Conservation (phyloP, 2,888 invertebrate genomes). For the Spodoptera exigua region DNA sequence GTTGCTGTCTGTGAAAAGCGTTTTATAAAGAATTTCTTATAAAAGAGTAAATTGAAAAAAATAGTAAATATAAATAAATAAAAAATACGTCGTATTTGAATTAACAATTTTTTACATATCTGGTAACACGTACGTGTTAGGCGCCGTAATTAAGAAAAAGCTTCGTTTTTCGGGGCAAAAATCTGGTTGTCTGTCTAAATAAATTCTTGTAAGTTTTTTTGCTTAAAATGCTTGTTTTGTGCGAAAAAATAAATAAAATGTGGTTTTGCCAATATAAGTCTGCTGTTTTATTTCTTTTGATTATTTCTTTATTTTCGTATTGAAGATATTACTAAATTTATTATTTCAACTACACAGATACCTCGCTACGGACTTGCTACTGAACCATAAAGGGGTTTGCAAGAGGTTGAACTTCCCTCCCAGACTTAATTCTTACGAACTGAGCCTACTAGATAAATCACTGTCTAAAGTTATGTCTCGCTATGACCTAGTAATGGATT, state of each 20-base stretch:
- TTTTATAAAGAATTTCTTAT: constrained; percentile 15
- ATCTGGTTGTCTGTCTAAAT: too few species aligned
- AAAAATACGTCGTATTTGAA: constrained; percentile 18
- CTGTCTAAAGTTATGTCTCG: constrained; percentile 55
- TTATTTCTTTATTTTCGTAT: neutral
- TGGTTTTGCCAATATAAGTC: constrained; percentile 5
- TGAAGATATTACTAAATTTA: neutral
- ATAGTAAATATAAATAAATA: constrained; percentile 33
- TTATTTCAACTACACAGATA: constrained; percentile 62
- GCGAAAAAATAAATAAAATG: constrained; percentile 28
- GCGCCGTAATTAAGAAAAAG: too few species aligned
- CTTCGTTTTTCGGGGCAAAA: too few species aligned
- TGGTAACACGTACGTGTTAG: too few species aligned
- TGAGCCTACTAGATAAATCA: constrained; percentile 65
- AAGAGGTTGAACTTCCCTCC: constrained; percentile 69
- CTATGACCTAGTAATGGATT: constrained; percentile 63
- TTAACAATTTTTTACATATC: constrained; percentile 13
- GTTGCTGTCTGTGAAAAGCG: constrained; percentile 53
- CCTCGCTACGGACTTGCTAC: constrained; percentile 66
- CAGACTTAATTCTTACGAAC: constrained; percentile 65
- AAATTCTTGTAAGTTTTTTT: too few species aligned
- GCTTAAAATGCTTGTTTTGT: too few species aligned
- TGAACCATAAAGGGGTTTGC: constrained; percentile 73
- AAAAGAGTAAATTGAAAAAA: constrained; percentile 30
- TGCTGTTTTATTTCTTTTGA: constrained; percentile 15